Conservation (phyloP, 2,113 vertebrate species). For the Pedionomus torquatus region DNA sequence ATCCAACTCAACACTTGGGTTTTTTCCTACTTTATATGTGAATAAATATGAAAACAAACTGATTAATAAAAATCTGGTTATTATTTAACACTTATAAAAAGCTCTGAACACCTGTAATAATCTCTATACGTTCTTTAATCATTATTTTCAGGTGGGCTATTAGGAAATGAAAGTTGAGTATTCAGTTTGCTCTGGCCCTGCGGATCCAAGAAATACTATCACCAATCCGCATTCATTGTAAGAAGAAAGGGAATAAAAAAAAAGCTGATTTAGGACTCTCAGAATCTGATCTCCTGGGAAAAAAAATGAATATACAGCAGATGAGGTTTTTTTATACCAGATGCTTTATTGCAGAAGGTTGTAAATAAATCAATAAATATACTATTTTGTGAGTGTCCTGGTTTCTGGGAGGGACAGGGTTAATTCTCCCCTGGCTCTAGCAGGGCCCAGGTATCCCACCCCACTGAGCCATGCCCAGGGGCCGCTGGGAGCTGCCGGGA, state of each 20-base stretch:
- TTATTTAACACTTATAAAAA: neutral
- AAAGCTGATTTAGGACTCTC: neutral
- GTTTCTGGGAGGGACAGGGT: too few relatives aligned
- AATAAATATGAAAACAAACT: neutral
- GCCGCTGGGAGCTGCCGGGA: too few relatives aligned
- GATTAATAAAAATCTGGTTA: neutral
- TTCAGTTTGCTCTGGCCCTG: neutral
- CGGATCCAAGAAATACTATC: neutral
- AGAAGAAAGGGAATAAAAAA: neutral
- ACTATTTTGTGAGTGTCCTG: too few relatives aligned
- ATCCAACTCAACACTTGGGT: neutral
- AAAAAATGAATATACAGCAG: neutral
- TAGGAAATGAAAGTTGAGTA: neutral
- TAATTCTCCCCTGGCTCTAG: too few relatives aligned
- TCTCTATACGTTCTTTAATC: neutral
- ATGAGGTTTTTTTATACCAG: neutral
- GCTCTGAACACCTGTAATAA: neutral
- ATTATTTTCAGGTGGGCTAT: neutral
- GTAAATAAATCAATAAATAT: neutral
- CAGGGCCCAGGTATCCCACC: too few relatives aligned
- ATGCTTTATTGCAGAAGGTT: neutral
- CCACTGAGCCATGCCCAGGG: too few relatives aligned
- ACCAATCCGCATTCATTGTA: neutral
- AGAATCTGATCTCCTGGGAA: neutral
- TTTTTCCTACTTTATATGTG: neutral